Conservation (phyloP, 2,797 vertebrate genomes). For the Hydrophis major region DNA sequence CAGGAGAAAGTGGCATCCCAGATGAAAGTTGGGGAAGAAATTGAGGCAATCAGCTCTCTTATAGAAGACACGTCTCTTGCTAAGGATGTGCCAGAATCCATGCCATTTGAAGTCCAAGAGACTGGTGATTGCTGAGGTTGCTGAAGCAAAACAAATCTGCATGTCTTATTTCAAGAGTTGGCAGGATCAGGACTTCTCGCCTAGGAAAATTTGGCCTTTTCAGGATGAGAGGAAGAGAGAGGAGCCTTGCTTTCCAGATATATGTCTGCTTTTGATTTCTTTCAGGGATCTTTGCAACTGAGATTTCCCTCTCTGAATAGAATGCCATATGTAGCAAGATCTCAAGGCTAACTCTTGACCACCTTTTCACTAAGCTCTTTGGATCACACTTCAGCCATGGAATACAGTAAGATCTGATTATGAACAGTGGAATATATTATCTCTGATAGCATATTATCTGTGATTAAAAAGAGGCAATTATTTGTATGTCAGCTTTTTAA, state of each 20-base stretch:
- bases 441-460: not conserved
- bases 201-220: not conserved
- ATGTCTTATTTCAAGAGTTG: not conserved
- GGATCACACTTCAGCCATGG: not conserved
- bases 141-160: not conserved
- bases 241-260: not conserved
- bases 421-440: not conserved
- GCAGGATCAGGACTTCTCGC: not conserved
- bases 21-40: not conserved
- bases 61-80: not conserved
- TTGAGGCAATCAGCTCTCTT: not conserved
- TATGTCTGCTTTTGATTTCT: not conserved
- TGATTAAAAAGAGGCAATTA: not conserved
- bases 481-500: not conserved
- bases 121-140: not conserved
- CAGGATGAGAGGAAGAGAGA: not conserved
- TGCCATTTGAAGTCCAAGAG: not conserved
- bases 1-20: not conserved
- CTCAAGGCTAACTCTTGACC: not conserved
- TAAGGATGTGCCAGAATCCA: not conserved
- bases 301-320: not conserved
- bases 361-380: not conserved
- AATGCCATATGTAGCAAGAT: not conserved
- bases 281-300: not conserved
- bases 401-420: not conserved